Conservation (phyloP, 2,888 invertebrate species). For the Acanthosoma haemorrhoidale region DNA sequence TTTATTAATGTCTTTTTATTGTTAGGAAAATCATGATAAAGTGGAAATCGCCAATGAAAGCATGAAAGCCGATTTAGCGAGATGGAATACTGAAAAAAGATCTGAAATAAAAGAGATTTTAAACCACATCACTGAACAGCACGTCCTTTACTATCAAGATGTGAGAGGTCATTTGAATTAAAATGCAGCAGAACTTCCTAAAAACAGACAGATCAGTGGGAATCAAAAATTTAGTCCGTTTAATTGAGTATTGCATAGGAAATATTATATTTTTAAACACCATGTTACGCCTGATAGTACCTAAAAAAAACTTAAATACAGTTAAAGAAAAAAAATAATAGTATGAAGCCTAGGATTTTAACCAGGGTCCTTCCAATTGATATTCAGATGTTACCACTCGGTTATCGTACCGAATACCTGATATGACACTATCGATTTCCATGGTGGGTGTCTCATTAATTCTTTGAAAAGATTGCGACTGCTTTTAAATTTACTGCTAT, state of each 20-base stretch:
- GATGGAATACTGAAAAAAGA: conserved; percentile 62
- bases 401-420: neutral
- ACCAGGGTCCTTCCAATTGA: too few species aligned
- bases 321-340: too few species aligned
- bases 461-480: too few species aligned
- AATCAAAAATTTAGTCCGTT: too few species aligned
- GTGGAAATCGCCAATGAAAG: conserved; percentile 65
- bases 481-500: too few species aligned
- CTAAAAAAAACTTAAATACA: too few species aligned
- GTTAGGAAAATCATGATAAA: conserved; percentile 54
- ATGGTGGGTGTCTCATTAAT: too few species aligned
- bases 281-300: too few species aligned
- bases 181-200: neutral
- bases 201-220: neutral
- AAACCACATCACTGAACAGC: conserved; percentile 57
- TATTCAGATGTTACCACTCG: neutral
- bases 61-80: conserved; percentile 59
- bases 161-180: conserved; percentile 14
- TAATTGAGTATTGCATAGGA: too few species aligned
- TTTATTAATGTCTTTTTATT: neutral
- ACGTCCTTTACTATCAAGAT: conserved; percentile 60
- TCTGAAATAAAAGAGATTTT: conserved; percentile 59
- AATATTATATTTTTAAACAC: too few species aligned
- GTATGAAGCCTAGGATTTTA: too few species aligned
- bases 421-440: too few species aligned